Evolutionary conservation across 1,140 invertebrate species (phyloP).

Genomic region (Gerris buenoi): DNA sequence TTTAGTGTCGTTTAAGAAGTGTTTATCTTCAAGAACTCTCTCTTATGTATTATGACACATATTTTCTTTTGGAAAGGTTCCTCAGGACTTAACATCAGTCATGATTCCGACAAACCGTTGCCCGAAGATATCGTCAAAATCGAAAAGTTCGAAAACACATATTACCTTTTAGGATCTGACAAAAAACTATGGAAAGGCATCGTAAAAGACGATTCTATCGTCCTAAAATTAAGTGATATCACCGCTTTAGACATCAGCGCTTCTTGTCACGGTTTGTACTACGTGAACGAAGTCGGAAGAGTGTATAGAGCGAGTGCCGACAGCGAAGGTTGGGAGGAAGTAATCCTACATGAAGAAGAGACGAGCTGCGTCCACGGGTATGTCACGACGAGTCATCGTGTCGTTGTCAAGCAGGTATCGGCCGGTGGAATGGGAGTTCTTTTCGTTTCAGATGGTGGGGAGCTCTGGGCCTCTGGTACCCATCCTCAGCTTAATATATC

Average conservation of each 20-base stretch:
- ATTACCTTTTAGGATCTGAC: slow-evolving; percentile 3
- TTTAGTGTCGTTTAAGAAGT: too few relatives aligned
- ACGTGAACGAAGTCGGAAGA: slow-evolving; percentile 42
- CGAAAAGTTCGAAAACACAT: background rate
- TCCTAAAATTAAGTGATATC: slow-evolving; percentile 29
- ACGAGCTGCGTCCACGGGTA: slow-evolving; percentile 46
- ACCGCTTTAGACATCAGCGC: slow-evolving; percentile 43
- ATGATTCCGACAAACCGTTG: slow-evolving; percentile 3
- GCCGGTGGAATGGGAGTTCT: slow-evolving; percentile 32
- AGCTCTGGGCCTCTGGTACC: slow-evolving; percentile 55
- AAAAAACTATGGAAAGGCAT: slow-evolving; percentile 5
- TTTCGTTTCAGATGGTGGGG: slow-evolving; percentile 48
- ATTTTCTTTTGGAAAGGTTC: background rate
- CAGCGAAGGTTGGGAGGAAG: slow-evolving; percentile 39
- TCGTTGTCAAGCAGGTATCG: slow-evolving; percentile 37
- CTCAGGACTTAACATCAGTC: background rate
- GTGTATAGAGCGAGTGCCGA: slow-evolving; percentile 39
- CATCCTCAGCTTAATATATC: slow-evolving; percentile 53
- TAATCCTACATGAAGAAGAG: slow-evolving; percentile 43
- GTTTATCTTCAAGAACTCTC: too few relatives aligned
- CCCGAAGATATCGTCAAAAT: slow-evolving; percentile 5
- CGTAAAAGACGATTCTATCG: slow-evolving; percentile 13
- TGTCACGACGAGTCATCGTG: slow-evolving; percentile 40
- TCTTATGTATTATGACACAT: slow-evolving; percentile 3
- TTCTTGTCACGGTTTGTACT: slow-evolving; percentile 40